Base-by-base conservation (phyloP, 2,113 vertebrate species). In the Heterochromis multidens region DNA sequence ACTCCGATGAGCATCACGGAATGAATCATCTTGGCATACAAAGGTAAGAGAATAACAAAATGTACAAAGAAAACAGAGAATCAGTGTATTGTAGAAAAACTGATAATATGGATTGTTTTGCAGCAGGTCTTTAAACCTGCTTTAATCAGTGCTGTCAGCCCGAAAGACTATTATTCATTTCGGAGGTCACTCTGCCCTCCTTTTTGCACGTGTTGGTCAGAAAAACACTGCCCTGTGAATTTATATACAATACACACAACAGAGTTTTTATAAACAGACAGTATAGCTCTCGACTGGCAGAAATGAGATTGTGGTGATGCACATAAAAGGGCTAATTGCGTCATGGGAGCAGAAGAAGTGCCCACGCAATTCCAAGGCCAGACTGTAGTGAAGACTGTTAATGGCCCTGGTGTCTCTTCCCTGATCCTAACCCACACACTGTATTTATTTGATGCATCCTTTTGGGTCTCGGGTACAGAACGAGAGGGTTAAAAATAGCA, bases 261-360 rank as follows among this genome's bases (percentile, higher is more conserved):
- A 82, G 61, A 52, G 46, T 23, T 54, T 60, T 83, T 83, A 89
- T 74, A 82, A 89, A 94, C 61, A 89, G 54, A 91, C 86, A 87
- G 84, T 81, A 77, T 54, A 70, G 85, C 63, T 88, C 84, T 88
- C 19, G 11, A 46, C 67, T 87, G 85, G 72, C 83, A 90, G 85
- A 78, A 87, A 93, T 90, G 79, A 87, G 84, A 77, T 79, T 90
- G 63, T 80, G 92, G 79, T 85, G 90, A 93, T 89, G 91, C 88
- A 80, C 77, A 91, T 77, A 89, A 90, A 94, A 93, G 89, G 90
- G 61, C 90, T 92, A 89, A 94, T 88, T 93, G 91, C 94, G 91
- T 96, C 93, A 95, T 88, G 83, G 91, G 81, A 93, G 91, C 88
- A 90, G 90, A 93, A 92, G 92, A 90, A 76, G 87, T 13, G 54